Base-by-base conservation (phyloP, 2,113 vertebrate species). In the Gila orcuttii region DNA sequence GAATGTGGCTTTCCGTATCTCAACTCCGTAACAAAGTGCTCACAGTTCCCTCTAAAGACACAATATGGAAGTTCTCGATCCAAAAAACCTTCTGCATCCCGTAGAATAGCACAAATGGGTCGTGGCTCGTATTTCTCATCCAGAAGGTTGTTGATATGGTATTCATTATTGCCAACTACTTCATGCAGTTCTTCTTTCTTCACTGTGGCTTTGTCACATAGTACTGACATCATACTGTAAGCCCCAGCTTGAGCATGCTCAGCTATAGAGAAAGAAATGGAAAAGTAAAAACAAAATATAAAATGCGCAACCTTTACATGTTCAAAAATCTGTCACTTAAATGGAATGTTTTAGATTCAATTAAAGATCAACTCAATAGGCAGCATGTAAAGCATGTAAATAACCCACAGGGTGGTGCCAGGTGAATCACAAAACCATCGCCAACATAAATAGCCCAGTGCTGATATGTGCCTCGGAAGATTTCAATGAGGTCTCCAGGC, bases 381-480 rank as follows among this genome's bases (percentile, higher is more conserved):
- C 12, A 19, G 45, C 2, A 52, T 76, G 23, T 62, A 19, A 45
- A 23, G 28, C 3, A 17, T 64, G 5, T 33, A 8, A 69, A 15
- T 28, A 28, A 94, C 94, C 94, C 78, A 95, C 94, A 89, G 45
- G 94, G 92, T 69, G 97, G 95, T 0, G 95, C 93, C 87, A 98
- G 79, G 86, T 98, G 96, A 87, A 97, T 88, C 36, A 97, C 92
- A 1, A 89, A 96, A 79, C 95, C 96, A 1, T 96, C 87, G 0
- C 96, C 97, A 21, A 97, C 84, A 19, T 97, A 97, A 66, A 97
- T 79, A 8, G 93, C 96, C 96, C 96, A 98, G 90, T 97, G 97
- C 52, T 94, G 93, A 86, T 97, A 97, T 6, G 86, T 19, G 21
- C 91, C 89, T 45, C 96, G 92, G 84, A 92, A 94, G 86, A 97